A percentile compares a stretch with the other conserved stretches of the same genome.
These are phyloP conservation scores for Limnephilus lunatus DNA, from an alignment of 2,888 invertebrate species.

Conservation along the genomic window DNA sequence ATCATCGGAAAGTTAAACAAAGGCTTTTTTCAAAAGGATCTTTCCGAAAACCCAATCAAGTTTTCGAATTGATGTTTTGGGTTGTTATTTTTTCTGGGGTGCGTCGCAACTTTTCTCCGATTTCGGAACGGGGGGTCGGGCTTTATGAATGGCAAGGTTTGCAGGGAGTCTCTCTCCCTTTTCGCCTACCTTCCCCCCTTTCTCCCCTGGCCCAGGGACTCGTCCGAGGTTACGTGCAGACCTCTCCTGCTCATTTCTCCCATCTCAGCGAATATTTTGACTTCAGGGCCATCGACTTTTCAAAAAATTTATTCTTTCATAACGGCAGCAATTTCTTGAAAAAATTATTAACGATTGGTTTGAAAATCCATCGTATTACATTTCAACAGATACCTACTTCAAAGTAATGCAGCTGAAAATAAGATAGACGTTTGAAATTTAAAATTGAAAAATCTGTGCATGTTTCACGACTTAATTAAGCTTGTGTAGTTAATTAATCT, in stretches of 20 bases:
- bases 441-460: no score
- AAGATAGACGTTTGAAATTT: no score
- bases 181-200: not conserved
- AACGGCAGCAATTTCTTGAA: no score
- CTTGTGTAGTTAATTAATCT: no score
- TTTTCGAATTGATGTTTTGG: not conserved
- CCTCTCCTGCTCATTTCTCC: conserved; percentile 16
- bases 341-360: no score
- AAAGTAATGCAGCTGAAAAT: no score
- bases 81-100: not conserved
- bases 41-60: not conserved
- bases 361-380: no score
- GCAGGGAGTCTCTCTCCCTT: not conserved
- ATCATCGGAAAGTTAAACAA: not conserved
- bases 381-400: no score
- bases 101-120: not conserved
- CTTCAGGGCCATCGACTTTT: not conserved
- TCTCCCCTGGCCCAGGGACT: not conserved
- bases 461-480: no score
- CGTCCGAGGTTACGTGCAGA: conserved; percentile 15
- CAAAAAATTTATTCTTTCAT: no score
- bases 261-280: conserved; percentile 35
- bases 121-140: not conserved
- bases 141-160: conserved; percentile 42
- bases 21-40: not conserved